These are phyloP conservation scores for Glyphotaelius pellucidus DNA, from an alignment of 2,888 invertebrate species.

Conservation along the genomic window DNA sequence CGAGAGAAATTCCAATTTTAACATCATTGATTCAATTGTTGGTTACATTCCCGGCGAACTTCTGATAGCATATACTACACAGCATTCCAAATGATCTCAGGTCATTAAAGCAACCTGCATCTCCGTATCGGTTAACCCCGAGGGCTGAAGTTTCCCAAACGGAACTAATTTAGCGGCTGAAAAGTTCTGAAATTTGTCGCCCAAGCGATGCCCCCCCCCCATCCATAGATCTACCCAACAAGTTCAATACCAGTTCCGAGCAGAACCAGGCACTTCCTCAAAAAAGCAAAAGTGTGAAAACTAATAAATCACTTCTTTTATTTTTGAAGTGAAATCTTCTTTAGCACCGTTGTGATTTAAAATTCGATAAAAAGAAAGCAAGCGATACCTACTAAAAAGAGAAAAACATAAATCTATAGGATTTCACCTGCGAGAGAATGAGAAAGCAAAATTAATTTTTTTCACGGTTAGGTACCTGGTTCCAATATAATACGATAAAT, in stretches of 20 bases:
- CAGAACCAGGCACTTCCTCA: background rate
- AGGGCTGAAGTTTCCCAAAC: constrained; percentile 59
- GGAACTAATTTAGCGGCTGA: constrained; percentile 62
- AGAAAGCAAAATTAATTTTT: no score
- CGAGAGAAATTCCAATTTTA: background rate
- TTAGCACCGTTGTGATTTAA: no score
- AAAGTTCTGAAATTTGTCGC: constrained; percentile 50
- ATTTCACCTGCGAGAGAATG: no score
- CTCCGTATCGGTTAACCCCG: constrained; percentile 60
- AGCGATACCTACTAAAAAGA: no score
- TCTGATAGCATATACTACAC: background rate
- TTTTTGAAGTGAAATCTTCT: no score
- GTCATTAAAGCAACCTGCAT: constrained; percentile 44
- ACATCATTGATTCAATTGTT: background rate
- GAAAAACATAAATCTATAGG: no score
- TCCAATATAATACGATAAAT: no score
- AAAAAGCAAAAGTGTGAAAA: background rate
- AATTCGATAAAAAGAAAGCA: no score
- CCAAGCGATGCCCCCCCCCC: constrained; percentile 43
- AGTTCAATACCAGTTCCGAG: constrained; percentile 13
- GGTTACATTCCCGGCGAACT: background rate
- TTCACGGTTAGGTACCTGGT: no score
- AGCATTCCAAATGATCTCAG: constrained; percentile 25
- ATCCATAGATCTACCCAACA: constrained; percentile 15
- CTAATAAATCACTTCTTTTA: background rate